Conservation (phyloP, 1,140 invertebrate genomes). For the Cardiocondyla obscurior region DNA sequence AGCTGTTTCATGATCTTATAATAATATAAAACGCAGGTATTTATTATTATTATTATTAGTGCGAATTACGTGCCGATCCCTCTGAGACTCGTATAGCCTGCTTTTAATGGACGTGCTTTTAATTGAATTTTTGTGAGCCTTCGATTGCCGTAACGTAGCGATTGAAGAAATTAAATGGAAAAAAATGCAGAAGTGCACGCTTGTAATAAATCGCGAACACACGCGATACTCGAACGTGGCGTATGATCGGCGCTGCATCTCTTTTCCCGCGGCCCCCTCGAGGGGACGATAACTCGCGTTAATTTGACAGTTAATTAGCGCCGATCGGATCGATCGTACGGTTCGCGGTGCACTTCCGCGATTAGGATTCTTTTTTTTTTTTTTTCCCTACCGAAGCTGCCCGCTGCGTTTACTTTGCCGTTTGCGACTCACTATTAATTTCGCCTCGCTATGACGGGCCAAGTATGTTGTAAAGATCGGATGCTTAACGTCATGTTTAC, state of each 20-base stretch:
- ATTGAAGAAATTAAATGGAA: background rate
- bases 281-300: constrained; percentile 74
- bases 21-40: background rate
- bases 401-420: constrained; percentile 42
- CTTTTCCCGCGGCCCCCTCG: background rate
- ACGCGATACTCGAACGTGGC: too few species aligned
- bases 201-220: constrained; percentile 34
- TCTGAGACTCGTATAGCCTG: background rate
- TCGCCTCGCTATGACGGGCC: background rate
- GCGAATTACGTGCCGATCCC: background rate
- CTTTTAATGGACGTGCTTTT: background rate
- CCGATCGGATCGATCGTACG: constrained; percentile 75
- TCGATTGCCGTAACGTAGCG: background rate
- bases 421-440: constrained; percentile 38
- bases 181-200: constrained; percentile 21
- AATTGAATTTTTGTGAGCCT: background rate
- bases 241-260: constrained; percentile 4
- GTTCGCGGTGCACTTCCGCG: constrained; percentile 70
- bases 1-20: background rate
- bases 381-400: too few species aligned
- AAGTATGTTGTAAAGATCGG: constrained; percentile 18
- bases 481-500: constrained; percentile 18
- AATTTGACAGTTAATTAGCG: constrained; percentile 79
- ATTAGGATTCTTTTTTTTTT: constrained; percentile 36
- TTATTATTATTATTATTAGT: too few species aligned